Conservation (phyloP, 1,140 invertebrate species). For the Andricus grossulariae region DNA sequence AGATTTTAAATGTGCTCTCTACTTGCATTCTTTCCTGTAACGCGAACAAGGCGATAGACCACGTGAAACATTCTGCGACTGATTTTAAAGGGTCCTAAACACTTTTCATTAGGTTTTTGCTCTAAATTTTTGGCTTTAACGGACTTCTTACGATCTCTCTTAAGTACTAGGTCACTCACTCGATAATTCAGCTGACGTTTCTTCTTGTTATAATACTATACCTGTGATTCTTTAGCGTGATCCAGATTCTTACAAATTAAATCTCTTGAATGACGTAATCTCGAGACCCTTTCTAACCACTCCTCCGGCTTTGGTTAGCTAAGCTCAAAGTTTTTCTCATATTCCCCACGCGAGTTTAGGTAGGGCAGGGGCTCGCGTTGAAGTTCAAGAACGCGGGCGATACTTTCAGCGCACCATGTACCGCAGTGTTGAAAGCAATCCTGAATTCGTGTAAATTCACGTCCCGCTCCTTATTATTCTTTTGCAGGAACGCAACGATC, state of each 20-base stretch:
- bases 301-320: background rate
- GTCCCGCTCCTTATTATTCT: background rate
- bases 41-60: background rate
- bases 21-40: background rate
- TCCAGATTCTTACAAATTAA: background rate
- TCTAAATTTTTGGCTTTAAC: background rate
- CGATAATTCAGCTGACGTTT: background rate
- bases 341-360: background rate
- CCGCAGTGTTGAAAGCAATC: constrained; percentile 54
- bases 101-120: background rate
- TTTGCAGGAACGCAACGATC: too few species aligned
- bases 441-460: background rate
- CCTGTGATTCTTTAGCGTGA: background rate
- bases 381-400: constrained; percentile 64
- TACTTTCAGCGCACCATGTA: constrained; percentile 51
- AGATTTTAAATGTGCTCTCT: background rate
- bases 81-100: background rate
- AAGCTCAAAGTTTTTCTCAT: background rate
- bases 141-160: background rate
- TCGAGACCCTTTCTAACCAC: background rate
- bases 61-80: background rate
- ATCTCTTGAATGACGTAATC: background rate
- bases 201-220: background rate
- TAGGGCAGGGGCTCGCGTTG: constrained; percentile 42
- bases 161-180: background rate